A percentile compares a stretch with the other conserved stretches of the same genome.
Evolutionary conservation across 2,888 invertebrate genomes (phyloP).

Genomic region (Arrhopalites spinosus): DNA sequence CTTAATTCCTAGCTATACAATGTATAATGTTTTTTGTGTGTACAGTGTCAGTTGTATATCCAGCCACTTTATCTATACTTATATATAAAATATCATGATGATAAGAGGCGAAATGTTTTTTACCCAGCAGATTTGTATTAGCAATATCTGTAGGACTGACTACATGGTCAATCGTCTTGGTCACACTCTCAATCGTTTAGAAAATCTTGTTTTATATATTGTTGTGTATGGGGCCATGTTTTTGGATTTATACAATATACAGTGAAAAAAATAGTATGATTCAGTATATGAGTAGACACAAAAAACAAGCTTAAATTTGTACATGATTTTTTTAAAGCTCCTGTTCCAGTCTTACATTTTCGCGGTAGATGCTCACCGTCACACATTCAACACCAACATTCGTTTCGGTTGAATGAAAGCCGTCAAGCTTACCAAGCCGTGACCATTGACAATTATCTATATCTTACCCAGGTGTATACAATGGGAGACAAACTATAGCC

Average conservation of each 20-base stretch:
- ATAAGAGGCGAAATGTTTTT: background rate
- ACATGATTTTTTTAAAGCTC: too few relatives aligned
- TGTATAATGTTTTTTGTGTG: background rate
- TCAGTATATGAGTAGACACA: too few relatives aligned
- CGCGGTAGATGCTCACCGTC: constrained; percentile 2
- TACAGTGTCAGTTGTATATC: background rate
- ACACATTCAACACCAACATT: constrained; percentile 28
- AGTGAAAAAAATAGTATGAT: background rate
- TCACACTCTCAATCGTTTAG: background rate
- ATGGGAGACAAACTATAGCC: too few relatives aligned
- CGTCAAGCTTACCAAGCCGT: constrained; percentile 32
- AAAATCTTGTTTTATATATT: background rate
- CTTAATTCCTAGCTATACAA: background rate
- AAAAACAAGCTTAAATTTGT: too few relatives aligned
- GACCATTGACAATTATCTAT: constrained; percentile 32
- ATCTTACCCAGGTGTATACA: background rate
- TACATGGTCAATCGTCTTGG: background rate
- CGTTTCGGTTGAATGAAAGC: constrained; percentile 33
- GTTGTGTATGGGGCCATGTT: too few relatives aligned
- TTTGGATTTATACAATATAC: background rate
- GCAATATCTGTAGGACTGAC: background rate
- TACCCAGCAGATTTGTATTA: background rate
- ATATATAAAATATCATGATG: too few relatives aligned
- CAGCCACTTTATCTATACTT: background rate
- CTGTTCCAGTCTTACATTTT: constrained; percentile 9